Percentiles rank a stretch among this genome's conserved stretches.
phyloP scores from a whole-genome alignment of 92 coral and sea anemone species.

The Plumapathes pennacea region DNA sequence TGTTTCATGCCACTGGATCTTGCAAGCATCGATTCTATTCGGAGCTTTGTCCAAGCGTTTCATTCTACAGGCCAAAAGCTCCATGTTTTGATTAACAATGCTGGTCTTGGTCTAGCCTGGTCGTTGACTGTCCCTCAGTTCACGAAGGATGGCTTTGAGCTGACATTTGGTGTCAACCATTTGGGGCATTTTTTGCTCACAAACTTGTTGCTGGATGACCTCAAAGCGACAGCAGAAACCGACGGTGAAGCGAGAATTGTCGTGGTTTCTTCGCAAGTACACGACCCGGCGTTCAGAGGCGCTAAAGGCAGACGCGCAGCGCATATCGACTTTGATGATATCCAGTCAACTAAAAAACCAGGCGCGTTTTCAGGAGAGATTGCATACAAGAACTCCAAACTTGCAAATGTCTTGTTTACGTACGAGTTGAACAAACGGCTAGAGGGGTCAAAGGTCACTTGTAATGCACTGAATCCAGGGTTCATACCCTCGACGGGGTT shows the following conservation, averaged over 20 bases:
- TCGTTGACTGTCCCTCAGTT: too few species aligned
- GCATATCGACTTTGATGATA: slow-evolving; percentile 30
- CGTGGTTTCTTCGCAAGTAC: slow-evolving; percentile 22
- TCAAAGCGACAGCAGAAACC: slow-evolving; percentile 34
- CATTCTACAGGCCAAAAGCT: slow-evolving; percentile 34
- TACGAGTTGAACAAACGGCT: slow-evolving; percentile 43
- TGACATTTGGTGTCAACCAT: too few species aligned
- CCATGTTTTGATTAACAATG: slow-evolving; percentile 40
- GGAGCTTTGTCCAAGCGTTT: slow-evolving; percentile 27
- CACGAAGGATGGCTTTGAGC: too few species aligned
- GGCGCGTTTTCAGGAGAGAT: slow-evolving; percentile 24
- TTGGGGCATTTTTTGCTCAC: too few species aligned
- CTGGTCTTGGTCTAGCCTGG: too few species aligned
- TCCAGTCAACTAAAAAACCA: slow-evolving; percentile 33
- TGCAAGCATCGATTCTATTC: slow-evolving; percentile 37
- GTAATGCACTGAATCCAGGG: slow-evolving; percentile 50
- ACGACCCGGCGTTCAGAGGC: slow-evolving; percentile 11
- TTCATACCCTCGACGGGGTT: slow-evolving; percentile 25
- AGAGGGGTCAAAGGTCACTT: slow-evolving; percentile 43
- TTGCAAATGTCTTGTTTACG: slow-evolving; percentile 49
- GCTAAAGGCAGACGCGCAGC: slow-evolving; percentile 9
- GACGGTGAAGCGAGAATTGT: slow-evolving; percentile 49
- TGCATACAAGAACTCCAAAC: slow-evolving; percentile 51
- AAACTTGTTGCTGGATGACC: slow-evolving; percentile 37
- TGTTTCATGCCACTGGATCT: slow-evolving; percentile 46